phyloP scores from a whole-genome alignment of 2,113 vertebrate species.

The Chaetodon trifascialis region DNA sequence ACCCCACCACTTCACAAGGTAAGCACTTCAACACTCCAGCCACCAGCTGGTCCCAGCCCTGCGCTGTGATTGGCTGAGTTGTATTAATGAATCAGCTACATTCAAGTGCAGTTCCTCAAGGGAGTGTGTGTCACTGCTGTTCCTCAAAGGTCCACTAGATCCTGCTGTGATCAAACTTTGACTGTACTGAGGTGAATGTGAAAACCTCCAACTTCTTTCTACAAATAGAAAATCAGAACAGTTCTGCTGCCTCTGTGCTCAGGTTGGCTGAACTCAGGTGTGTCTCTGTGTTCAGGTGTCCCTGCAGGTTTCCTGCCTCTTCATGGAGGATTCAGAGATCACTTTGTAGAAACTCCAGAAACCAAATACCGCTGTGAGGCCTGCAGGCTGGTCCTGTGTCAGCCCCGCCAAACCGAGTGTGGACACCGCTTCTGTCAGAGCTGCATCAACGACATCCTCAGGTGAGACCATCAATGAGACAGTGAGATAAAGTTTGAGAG shows the following conservation, averaged over 20 bases:
- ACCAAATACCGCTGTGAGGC: conserved; percentile 96
- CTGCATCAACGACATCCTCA: conserved; percentile 89
- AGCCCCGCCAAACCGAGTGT: conserved; percentile 95
- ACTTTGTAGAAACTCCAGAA: conserved; percentile 91
- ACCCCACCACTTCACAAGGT: conserved; percentile 62
- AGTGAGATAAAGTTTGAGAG: too few relatives aligned
- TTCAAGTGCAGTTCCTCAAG: neutral
- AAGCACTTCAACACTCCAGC: neutral
- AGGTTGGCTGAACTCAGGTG: neutral
- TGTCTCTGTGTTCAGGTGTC: conserved; percentile 35
- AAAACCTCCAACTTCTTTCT: too few relatives aligned
- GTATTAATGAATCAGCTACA: neutral
- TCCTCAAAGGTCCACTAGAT: neutral
- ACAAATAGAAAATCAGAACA: too few relatives aligned
- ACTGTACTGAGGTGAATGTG: too few relatives aligned
- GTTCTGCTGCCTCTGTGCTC: neutral
- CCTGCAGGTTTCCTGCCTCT: conserved; percentile 83
- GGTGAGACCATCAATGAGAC: conserved; percentile 55
- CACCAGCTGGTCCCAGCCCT: neutral
- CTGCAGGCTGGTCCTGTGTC: conserved; percentile 93
- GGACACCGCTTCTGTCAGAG: conserved; percentile 97
- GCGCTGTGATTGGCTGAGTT: neutral
- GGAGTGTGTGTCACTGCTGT: neutral
- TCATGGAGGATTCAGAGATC: conserved; percentile 94
- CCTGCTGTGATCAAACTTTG: neutral